Conservation (phyloP, 2,888 invertebrate genomes). For the Aphidoletes aphidimyza region DNA sequence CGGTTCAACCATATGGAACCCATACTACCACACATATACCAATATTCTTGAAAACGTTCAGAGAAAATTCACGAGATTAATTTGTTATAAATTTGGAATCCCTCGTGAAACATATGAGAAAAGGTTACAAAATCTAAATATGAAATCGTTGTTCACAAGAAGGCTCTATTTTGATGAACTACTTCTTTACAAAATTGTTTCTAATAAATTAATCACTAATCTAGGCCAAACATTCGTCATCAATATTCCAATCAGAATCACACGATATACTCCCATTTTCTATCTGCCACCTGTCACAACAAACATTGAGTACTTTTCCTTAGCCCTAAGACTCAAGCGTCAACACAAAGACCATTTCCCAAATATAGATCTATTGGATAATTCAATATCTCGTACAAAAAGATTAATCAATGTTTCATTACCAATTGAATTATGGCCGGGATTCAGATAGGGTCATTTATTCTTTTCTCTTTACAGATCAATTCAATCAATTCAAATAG, state of each 20-base stretch:
- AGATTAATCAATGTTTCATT: too few species aligned
- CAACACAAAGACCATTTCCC: constrained; percentile 16
- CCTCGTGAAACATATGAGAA: background rate
- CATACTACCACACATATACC: too few species aligned
- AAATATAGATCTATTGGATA: background rate
- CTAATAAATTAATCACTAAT: background rate
- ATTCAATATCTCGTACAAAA: too few species aligned
- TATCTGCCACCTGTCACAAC: background rate
- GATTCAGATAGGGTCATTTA: too few species aligned
- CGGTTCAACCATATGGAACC: too few species aligned
- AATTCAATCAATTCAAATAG: too few species aligned
- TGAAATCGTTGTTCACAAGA: background rate
- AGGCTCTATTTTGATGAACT: constrained; percentile 27
- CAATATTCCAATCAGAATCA: background rate
- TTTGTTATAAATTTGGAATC: too few species aligned
- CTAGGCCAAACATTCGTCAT: background rate
- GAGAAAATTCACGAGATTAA: too few species aligned
- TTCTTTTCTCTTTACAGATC: too few species aligned
- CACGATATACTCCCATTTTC: background rate
- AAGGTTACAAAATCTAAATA: background rate
- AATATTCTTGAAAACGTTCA: too few species aligned
- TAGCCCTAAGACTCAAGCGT: background rate
- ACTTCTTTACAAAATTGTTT: background rate
- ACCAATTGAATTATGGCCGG: too few species aligned
- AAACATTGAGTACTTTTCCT: background rate